A percentile compares a stretch with the other conserved stretches of the same genome.
Conservation (phyloP, 2,888 invertebrate genomes). For the Tipula lateralis region DNA sequence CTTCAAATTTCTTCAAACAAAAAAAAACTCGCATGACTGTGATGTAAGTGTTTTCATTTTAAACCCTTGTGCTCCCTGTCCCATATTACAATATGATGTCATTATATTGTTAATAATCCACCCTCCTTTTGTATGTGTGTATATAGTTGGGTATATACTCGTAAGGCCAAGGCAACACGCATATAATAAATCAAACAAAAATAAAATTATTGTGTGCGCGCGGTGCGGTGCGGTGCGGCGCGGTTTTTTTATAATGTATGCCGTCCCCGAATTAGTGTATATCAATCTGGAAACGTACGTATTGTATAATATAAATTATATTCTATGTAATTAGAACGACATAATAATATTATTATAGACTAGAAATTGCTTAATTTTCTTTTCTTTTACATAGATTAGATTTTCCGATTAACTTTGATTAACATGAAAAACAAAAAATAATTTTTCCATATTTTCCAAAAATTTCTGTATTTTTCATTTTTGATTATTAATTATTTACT, state of each 20-base stretch:
- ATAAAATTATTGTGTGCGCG: no score
- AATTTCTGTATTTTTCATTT: background rate
- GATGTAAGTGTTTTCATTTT: background rate
- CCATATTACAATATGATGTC: background rate
- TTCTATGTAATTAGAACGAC: background rate
- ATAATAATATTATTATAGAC: background rate
- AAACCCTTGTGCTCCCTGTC: background rate
- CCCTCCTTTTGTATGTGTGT: background rate
- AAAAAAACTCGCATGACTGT: background rate
- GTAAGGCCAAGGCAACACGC: background rate
- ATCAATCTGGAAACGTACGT: background rate
- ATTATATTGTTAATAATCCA: background rate
- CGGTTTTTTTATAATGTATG: no score
- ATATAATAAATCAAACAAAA: slow-evolving; percentile 14
- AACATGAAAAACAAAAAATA: background rate
- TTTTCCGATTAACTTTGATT: background rate
- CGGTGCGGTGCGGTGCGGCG: background rate
- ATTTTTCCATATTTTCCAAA: background rate
- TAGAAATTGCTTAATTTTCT: slow-evolving; percentile 12
- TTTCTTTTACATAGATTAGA: background rate
- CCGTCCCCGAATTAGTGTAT: background rate
- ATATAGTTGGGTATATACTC: background rate
- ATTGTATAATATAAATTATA: background rate
- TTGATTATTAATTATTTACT: no score
- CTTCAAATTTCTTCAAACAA: background rate